Evolutionary conservation across 2,888 invertebrate species (phyloP).

Genomic region (Himalopsyche kuldschensis): DNA sequence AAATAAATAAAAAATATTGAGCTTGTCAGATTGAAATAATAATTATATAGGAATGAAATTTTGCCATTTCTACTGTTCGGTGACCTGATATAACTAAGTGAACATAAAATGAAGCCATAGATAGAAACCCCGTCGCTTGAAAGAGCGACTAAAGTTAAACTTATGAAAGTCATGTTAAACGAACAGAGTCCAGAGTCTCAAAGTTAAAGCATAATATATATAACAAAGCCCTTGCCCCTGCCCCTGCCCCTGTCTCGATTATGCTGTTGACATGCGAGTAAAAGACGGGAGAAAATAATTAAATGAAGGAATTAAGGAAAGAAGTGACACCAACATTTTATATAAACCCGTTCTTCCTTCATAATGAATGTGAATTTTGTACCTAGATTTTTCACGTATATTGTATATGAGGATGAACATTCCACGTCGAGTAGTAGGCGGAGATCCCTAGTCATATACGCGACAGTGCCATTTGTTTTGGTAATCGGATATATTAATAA

Average conservation of each 20-base stretch:
- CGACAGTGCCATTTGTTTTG: slow-evolving; percentile 8
- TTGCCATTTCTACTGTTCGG: slow-evolving; percentile 36
- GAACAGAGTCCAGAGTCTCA: slow-evolving; percentile 34
- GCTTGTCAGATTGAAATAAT: slow-evolving; percentile 31
- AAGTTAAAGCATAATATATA: slow-evolving; percentile 32
- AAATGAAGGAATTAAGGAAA: slow-evolving; percentile 11
- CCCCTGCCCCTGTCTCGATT: slow-evolving; percentile 17
- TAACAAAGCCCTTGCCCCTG: too few relatives aligned
- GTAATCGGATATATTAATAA: slow-evolving; percentile 4
- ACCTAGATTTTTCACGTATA: slow-evolving; percentile 39
- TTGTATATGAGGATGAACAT: slow-evolving; percentile 27
- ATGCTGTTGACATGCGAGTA: neutral
- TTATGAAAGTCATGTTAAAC: slow-evolving; percentile 28
- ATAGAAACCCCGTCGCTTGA: slow-evolving; percentile 29
- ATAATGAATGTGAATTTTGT: slow-evolving; percentile 40
- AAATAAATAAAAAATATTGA: slow-evolving; percentile 24
- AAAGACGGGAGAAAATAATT: neutral
- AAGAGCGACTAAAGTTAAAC: slow-evolving; percentile 28
- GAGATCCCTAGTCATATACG: slow-evolving; percentile 14
- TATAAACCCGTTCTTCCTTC: slow-evolving; percentile 38
- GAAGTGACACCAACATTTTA: slow-evolving; percentile 39
- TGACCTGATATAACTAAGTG: slow-evolving; percentile 38
- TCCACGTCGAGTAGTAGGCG: neutral
- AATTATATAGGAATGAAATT: slow-evolving; percentile 21
- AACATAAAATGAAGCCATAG: slow-evolving; percentile 31